Evolutionary conservation across 2,797 vertebrate species (phyloP).

Genomic region (Sebastiscus tertius): DNA sequence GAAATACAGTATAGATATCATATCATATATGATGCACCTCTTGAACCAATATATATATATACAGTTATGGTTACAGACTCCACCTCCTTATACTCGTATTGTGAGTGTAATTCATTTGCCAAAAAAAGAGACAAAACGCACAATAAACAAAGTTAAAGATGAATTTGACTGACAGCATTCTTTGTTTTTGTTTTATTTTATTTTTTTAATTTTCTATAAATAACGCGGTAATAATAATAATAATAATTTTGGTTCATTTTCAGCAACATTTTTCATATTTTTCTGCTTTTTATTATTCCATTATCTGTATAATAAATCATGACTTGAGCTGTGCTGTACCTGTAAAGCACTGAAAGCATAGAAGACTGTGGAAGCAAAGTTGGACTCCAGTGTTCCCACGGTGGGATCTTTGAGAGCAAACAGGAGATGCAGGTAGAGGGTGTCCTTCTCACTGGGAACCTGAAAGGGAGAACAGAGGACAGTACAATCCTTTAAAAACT

Average conservation of each 20-base stretch:
- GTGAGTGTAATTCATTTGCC: too few relatives aligned
- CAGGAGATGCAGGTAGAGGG: constrained; percentile 87
- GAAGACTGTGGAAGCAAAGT: constrained; percentile 84
- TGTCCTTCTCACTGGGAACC: constrained; percentile 76
- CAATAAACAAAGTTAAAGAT: too few relatives aligned
- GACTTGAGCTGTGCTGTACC: constrained; percentile 28
- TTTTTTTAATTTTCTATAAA: too few relatives aligned
- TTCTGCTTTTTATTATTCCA: background rate
- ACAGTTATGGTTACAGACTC: too few relatives aligned
- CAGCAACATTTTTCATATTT: background rate
- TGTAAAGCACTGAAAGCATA: constrained; percentile 85
- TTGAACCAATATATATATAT: rapidly evolving
- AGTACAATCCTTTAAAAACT: background rate
- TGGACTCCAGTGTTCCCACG: constrained; percentile 86
- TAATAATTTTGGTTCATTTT: background rate
- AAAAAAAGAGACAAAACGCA: too few relatives aligned
- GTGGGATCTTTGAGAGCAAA: constrained; percentile 83
- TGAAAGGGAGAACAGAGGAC: background rate
- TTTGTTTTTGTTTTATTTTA: too few relatives aligned
- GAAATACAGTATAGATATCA: rapidly evolving
- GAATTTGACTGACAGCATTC: too few relatives aligned
- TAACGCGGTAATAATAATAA: too few relatives aligned
- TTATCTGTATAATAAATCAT: background rate
- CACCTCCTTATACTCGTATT: too few relatives aligned
- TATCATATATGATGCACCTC: too few relatives aligned